These are phyloP conservation scores for Cottus gobio DNA, from an alignment of 2,113 vertebrate genomes.

Conservation along the genomic window DNA sequence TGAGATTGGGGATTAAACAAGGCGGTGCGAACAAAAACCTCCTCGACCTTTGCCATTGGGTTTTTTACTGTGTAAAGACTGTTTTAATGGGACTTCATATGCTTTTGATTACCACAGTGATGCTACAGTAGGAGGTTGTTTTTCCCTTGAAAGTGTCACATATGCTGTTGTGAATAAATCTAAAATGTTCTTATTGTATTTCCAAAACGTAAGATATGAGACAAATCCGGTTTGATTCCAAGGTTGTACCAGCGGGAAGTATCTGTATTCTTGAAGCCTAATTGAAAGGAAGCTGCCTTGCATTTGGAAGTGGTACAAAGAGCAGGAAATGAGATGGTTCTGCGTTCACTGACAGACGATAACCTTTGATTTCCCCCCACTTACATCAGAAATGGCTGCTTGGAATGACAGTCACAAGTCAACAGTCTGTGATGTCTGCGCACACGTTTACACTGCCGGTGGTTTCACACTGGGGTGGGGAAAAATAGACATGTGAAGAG, in stretches of 20 bases:
- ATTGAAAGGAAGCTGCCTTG: constrained; percentile 73
- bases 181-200: constrained; percentile 6
- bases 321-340: constrained; percentile 71
- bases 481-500: constrained; percentile 24
- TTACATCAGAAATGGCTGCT: constrained; percentile 74
- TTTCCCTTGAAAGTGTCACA: background rate
- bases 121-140: constrained; percentile 1
- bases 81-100: constrained; percentile 31
- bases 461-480: constrained; percentile 19
- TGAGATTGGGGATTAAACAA: constrained; percentile 26
- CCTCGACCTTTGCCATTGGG: constrained; percentile 35
- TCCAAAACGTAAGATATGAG: constrained; percentile 20
- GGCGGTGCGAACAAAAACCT: constrained; percentile 1
- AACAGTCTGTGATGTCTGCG: constrained; percentile 59
- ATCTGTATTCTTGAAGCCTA: constrained; percentile 70
- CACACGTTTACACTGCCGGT: background rate
- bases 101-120: constrained; percentile 11
- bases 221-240: constrained; percentile 42
- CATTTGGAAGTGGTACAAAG: constrained; percentile 66
- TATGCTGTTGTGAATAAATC: constrained; percentile 22
- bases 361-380: constrained; percentile 78
- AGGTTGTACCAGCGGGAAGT: constrained; percentile 32
- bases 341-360: constrained; percentile 67
- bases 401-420: constrained; percentile 75
- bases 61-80: background rate